Conservation (phyloP, 2,797 vertebrate species). For the Botia almorhae region DNA sequence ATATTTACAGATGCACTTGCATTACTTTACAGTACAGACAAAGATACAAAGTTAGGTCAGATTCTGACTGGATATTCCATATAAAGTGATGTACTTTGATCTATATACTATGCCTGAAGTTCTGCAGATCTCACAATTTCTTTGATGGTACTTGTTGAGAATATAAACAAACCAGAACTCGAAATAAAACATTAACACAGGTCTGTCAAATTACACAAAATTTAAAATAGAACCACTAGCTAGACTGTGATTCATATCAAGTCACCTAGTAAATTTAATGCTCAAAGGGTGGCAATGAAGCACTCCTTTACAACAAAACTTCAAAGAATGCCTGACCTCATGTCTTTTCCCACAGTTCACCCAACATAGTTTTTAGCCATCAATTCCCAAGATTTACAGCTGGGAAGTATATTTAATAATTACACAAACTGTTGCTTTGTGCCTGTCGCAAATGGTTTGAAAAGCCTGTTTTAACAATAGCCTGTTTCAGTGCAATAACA, state of each 20-base stretch:
- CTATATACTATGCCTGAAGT: constrained; percentile 19
- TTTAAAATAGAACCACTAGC: not conserved
- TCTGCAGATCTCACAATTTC: constrained; percentile 36
- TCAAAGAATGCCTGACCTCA: constrained; percentile 18
- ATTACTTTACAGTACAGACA: not conserved
- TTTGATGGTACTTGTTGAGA: constrained; percentile 16
- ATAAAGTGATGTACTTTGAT: constrained; percentile 20
- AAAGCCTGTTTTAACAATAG: not conserved
- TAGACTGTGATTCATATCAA: constrained; percentile 21
- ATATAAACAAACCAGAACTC: constrained; percentile 12
- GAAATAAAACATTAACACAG: constrained; percentile 21
- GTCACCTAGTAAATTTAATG: constrained; percentile 16
- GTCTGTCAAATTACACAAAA: constrained; percentile 23
- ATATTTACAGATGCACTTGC: not conserved
- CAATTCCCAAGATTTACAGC: constrained; percentile 21
- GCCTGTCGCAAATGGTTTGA: not conserved
- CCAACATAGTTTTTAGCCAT: constrained; percentile 15
- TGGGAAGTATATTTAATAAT: not conserved
- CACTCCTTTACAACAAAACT: constrained; percentile 27
- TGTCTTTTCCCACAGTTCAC: constrained; percentile 23
- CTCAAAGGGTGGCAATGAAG: constrained; percentile 14
- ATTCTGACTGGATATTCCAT: not conserved
- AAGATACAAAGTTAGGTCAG: not conserved
- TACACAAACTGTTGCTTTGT: not conserved
- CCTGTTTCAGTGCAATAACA: not conserved